Base-by-base conservation (phyloP, 2,888 invertebrate genomes). In the Fabriciana adippe region DNA sequence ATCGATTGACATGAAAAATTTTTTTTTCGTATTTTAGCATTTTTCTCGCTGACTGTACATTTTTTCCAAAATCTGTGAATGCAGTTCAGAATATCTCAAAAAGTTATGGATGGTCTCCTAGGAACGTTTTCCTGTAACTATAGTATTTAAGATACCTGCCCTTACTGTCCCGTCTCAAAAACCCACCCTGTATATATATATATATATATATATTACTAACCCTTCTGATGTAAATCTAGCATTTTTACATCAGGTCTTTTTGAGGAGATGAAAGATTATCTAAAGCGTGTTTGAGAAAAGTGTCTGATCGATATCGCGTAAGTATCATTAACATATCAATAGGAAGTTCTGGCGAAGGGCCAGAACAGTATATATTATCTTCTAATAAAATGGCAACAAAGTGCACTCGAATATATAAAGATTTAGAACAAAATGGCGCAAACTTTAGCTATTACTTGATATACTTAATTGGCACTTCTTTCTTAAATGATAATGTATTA, bases 291-390 rank as follows among this genome's bases (percentile, higher is more conserved):
- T 64, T 55, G 67, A 69, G 65, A 68, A 71, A 68, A 68, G 69
- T 72, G 67, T 64, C 68, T 61, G 70, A 74, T 74, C 74, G 69
- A 74, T 75, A 73, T 73, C 74, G 68, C 65, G 63, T 70, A 71
- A 77, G 75, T 70, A 70, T 71, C 76, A 73, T 77, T 77, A 76
- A 70, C 75, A 77, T 77, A 77, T 74, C 75, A 73, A 74, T 71
- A 69, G 76, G 73, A 68, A 71, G 69, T 68, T 73, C 72, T 78
- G 78, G 78, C 78, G 45, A 59, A 60, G 66, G 61, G 76, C 78
- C 78, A 78, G 75, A 63, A 57, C 62, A 73, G 71, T 69, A 69
- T 70, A 72, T 75, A 72, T 74, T 70, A 71, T 68, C 67, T 67
- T 68, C 66, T 69, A 68, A 72, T 69, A 63, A 56, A 67, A 59